Conservation (phyloP, 2,888 invertebrate genomes). For the Lobophora halterata region DNA sequence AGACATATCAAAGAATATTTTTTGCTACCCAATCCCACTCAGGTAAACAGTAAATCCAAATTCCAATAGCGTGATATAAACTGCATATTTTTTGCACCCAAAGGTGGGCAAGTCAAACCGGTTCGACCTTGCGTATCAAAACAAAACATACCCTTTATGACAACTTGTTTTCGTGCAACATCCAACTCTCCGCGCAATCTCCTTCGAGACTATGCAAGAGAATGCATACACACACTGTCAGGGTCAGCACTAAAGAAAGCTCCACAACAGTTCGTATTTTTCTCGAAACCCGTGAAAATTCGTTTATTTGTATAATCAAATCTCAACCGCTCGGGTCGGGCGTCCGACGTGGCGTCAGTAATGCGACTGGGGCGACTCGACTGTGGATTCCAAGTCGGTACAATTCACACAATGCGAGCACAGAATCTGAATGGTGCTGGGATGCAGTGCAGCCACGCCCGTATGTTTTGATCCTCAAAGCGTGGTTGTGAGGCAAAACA, state of each 20-base stretch:
- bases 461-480: slow-evolving; percentile 53
- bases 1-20: not conserved
- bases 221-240: slow-evolving; percentile 17
- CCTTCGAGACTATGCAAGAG: slow-evolving; percentile 19
- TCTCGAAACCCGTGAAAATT: too few species aligned
- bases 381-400: slow-evolving; percentile 25
- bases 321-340: slow-evolving; percentile 21
- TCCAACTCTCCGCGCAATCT: slow-evolving; percentile 27
- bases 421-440: slow-evolving; percentile 19
- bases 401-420: slow-evolving; percentile 22
- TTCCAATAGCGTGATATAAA: slow-evolving; percentile 21
- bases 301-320: too few species aligned
- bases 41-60: slow-evolving; percentile 13
- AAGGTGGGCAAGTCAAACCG: slow-evolving; percentile 36
- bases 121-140: slow-evolving; percentile 42
- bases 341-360: slow-evolving; percentile 32
- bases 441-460: slow-evolving; percentile 67
- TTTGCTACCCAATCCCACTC: slow-evolving; percentile 6
- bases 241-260: too few species aligned
- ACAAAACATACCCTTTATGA: slow-evolving; percentile 31
- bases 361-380: slow-evolving; percentile 32
- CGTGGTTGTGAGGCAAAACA: slow-evolving; percentile 16
- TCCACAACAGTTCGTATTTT: too few species aligned
- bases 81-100: slow-evolving; percentile 14
- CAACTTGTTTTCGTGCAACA: slow-evolving; percentile 24